phyloP scores from a whole-genome alignment of 2,797 vertebrate genomes.

The Tangara arthus region DNA sequence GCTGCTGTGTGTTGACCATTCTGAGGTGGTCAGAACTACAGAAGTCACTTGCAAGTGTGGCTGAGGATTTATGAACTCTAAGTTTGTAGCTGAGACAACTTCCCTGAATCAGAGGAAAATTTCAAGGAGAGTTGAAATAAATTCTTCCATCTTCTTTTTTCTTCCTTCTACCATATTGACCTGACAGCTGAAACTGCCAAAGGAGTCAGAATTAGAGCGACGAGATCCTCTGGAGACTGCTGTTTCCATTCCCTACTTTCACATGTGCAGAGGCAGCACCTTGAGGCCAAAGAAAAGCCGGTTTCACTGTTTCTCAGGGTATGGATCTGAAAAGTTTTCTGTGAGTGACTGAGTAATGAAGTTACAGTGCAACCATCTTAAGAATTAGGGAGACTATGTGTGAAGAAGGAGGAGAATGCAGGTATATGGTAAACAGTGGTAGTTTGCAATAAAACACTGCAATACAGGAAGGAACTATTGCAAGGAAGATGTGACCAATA shows the following conservation, averaged over 20 bases:
- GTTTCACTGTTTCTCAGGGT: not conserved
- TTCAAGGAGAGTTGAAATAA: not conserved
- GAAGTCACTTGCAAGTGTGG: not conserved
- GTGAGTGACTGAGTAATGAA: not conserved
- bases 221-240: not conserved
- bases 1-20: not conserved
- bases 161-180: not conserved
- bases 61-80: not conserved
- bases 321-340: not conserved
- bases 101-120: not conserved
- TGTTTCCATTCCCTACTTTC: not conserved
- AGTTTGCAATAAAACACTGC: not conserved
- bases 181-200: not conserved
- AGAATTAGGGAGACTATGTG: not conserved
- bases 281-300: not conserved
- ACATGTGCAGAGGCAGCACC: not conserved
- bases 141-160: not conserved
- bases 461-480: not conserved
- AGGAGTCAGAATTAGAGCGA: not conserved
- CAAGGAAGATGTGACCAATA: not conserved
- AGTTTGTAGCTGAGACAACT: not conserved
- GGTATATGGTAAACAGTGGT: not conserved
- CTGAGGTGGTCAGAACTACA: not conserved
- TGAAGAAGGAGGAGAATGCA: not conserved
- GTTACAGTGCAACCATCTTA: not conserved